A percentile compares a stretch with the other conserved stretches of the same genome.
Conservation (phyloP, 2,888 invertebrate species). For the Ormyrus pomaceus region DNA sequence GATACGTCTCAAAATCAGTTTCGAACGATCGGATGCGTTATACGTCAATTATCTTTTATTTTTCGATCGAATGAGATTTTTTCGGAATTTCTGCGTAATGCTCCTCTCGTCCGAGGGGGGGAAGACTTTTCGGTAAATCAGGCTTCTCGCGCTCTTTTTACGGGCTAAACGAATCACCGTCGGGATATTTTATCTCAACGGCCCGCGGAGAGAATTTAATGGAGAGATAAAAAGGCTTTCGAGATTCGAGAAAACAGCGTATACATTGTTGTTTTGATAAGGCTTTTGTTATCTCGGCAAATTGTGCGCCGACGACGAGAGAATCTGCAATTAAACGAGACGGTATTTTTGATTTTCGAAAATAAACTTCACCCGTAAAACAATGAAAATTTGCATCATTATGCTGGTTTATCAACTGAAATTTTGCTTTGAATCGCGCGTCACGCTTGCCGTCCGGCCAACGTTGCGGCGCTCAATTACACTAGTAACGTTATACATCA, state of each 20-base stretch:
- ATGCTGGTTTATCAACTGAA: too few species aligned
- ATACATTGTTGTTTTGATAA: not conserved
- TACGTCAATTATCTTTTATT: conserved; percentile 5
- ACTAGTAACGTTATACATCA: too few species aligned
- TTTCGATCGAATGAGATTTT: not conserved
- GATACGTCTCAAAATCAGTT: conserved; percentile 45
- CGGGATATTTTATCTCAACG: conserved; percentile 31
- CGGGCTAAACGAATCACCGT: conserved; percentile 16
- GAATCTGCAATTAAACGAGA: not conserved
- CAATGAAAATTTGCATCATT: too few species aligned
- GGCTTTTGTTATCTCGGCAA: not conserved
- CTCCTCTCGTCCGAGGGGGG: not conserved
- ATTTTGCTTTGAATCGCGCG: too few species aligned
- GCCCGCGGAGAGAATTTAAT: conserved; percentile 30
- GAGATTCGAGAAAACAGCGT: not conserved
- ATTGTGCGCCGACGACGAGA: not conserved
- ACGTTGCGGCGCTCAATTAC: too few species aligned
- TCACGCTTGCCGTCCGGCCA: too few species aligned
- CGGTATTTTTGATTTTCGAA: not conserved
- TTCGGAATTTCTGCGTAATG: not conserved
- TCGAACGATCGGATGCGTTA: conserved; percentile 40
- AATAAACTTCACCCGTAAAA: too few species aligned
- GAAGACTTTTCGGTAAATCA: not conserved
- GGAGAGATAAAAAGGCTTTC: conserved; percentile 31
- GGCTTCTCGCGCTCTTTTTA: conserved; percentile 1